Conservation (phyloP, 37 sponge, comb jelly and placozoan genomes). For the Beroe ovata region DNA sequence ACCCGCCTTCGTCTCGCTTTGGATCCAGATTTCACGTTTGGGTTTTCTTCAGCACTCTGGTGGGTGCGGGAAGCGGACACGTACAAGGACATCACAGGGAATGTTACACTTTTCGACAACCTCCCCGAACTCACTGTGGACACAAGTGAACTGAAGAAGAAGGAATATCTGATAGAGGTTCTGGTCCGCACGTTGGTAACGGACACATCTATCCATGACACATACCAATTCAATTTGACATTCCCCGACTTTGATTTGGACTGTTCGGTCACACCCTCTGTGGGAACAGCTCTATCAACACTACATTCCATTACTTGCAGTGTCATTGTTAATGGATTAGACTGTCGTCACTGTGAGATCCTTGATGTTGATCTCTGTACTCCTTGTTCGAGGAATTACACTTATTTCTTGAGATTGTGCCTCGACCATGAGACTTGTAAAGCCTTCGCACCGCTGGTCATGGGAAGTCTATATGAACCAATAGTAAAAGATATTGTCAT, state of each 20-base stretch:
- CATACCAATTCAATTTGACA: not conserved
- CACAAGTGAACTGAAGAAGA: not conserved
- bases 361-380: not conserved
- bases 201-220: slow-evolving; percentile 4
- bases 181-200: not conserved
- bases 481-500: not conserved
- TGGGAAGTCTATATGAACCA: not conserved
- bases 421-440: not conserved
- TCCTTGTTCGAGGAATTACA: not conserved
- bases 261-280: not conserved
- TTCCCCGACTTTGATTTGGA: not conserved
- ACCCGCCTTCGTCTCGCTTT: not conserved
- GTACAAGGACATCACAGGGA: not conserved
- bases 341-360: not conserved
- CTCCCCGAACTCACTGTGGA: not conserved
- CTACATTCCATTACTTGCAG: not conserved
- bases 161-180: not conserved
- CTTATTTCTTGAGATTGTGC: not conserved
- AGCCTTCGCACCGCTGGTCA: not conserved
- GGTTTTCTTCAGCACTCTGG: not conserved
- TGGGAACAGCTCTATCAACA: not conserved
- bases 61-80: not conserved
- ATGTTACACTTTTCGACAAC: not conserved
- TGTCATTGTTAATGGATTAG: not conserved
- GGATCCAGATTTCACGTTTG: not conserved